Evolutionary conservation across 1,140 invertebrate genomes (phyloP), one percentile per base, ranked within the genome.

Genomic region (Pantala flavescens): DNA sequence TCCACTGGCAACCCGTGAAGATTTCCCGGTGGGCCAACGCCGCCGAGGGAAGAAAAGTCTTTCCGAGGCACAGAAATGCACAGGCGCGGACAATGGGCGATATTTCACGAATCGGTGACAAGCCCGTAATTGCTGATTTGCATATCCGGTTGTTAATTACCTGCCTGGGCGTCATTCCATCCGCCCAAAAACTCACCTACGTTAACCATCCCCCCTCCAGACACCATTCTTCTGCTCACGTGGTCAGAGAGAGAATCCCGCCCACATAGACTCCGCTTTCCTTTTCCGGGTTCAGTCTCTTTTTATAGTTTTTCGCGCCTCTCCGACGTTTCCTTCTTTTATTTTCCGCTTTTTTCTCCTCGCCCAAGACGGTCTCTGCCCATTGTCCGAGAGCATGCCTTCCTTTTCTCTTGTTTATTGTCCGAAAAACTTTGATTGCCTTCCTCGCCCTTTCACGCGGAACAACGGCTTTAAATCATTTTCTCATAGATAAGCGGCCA

Each of bases 81-180:
- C 28, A 36, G 28, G 49, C 49, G 16, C 49, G n/a, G 3, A 63
- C 49, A 63, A 63, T 63, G 49, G 49, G 49, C 49, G n/a, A 63
- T 63, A 63, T 63, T 63, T 63, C 49, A 63, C 12, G n/a, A 63
- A 63, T 63, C 49, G 49, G 49, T 19, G 49, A 63, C 49, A 63
- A 63, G 49, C 3, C 49, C n/a, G 14, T 63, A 63, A 63, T 63
- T 63, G 49, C 49, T 21, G 49, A 63, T 63, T 63, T 63, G 49
- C 49, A 63, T 63, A 63, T 63, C 49, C 49, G 49, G 49, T 63
- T 63, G 49, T 63, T 63, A 63, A 63, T 63, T 63, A 63, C 49
- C 49, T 63, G 49, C 49, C 49, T 16, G 49, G 49, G 49, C 49
- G 49, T 63, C 49, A 63, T 63, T 63, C 12, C n/a, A 21, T 19